Base-by-base conservation (phyloP, 2,113 vertebrate genomes). In the Festucalex cinctus region DNA sequence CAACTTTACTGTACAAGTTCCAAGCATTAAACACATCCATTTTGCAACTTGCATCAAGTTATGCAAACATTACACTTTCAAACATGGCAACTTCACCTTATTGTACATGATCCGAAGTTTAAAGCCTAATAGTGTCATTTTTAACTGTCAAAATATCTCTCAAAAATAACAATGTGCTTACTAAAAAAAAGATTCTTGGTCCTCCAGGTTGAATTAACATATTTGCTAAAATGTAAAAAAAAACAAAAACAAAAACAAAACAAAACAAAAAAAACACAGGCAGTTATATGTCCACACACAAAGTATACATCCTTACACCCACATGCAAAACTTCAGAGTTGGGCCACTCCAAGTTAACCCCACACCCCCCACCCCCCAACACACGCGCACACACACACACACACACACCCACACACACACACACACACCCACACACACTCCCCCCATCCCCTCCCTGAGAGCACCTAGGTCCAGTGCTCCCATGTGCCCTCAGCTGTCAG, bases 401-500 rank as follows among this genome's bases (percentile, higher is more conserved):
- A 67, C 62, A 69, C 62, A 71, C 71, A 66, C 71, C 60, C 69
- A 49, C 77, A 80, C 73, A 76, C 73, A 75, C 81, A 75, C n/a
- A n/a, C 28, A 32, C 39, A 41, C 39, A 41, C 39, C 10, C 39
- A 41, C 39, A 41, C n/a, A 22, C 49, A 51, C 56, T 9, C 28
- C 20, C 20, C 39, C 60, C 60, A 37, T 37, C 24, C 37, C 39
- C 54, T 57, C 54, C 54, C 54, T 28, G 0, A 16, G 5, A 32
- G 37, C 59, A 43, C 59, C n/a, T 24, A 12, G 43, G 12, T 75
- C 65, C 78, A 86, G 71, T 75, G 73, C 76, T 83, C 78, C 83
- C 80, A 88, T 88, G 83, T 88, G 78, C 86, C 83, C 85, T 82
- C 88, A 90, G 85, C 91, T 90, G 88, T 84, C 83, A 86, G 85